Percentiles rank a stretch among this genome's conserved stretches.
Conservation (phyloP, 2,888 invertebrate genomes). For the Zelleria hepariella region DNA sequence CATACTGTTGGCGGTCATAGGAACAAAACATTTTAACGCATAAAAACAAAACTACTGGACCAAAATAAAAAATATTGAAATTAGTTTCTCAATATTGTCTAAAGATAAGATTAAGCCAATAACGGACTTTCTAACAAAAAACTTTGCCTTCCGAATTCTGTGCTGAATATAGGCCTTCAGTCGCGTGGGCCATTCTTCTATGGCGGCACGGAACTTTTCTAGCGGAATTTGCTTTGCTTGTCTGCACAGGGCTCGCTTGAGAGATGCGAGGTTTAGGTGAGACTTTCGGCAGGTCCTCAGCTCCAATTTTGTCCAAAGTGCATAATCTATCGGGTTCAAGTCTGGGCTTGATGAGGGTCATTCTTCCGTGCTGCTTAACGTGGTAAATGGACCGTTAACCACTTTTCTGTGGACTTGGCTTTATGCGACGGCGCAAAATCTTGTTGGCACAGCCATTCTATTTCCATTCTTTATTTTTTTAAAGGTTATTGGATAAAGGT, state of each 20-base stretch:
- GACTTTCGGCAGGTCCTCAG: conserved; percentile 8
- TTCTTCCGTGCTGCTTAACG: not conserved
- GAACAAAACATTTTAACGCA: no score
- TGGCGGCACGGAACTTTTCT: conserved; percentile 9
- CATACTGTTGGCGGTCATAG: no score
- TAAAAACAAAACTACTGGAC: no score
- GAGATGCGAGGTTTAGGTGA: conserved; percentile 5
- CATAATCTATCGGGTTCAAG: not conserved
- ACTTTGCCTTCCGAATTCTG: no score
- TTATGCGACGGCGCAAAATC: not conserved
- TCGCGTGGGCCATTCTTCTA: conserved; percentile 1
- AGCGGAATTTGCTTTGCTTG: conserved; percentile 5
- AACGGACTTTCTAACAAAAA: no score
- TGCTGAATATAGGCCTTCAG: not conserved
- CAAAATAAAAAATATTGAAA: no score
- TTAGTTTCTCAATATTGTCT: no score
- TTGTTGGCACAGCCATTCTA: no score
- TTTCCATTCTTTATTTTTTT: no score
- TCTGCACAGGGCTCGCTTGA: not conserved
- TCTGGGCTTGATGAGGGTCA: no score
- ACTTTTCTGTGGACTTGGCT: not conserved
- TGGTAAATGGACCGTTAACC: not conserved
- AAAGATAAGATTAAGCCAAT: no score
- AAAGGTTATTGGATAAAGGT: not conserved
- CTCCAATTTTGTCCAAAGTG: conserved; percentile 3